Base-by-base conservation (phyloP, 2,113 vertebrate genomes). In the Rhizomys pruinosus region DNA sequence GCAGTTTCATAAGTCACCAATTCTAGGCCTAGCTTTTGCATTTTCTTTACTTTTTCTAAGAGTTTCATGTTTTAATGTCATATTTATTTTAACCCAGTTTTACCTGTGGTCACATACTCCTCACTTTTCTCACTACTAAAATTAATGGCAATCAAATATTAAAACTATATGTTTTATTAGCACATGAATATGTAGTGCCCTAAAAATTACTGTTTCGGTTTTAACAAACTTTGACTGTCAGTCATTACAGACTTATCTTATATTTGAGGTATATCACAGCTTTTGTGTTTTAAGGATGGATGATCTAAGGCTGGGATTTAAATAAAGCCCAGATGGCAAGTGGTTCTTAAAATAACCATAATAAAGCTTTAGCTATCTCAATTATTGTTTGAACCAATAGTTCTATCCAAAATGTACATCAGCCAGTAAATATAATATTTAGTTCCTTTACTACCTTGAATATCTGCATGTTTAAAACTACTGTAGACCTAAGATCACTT, bases 51-150 rank as follows among this genome's bases (percentile, higher is more conserved):
- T 29, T 72, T 89, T 90, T 87, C 34, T 5, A 76, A 84, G 23
- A 34, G 57, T 59, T 82, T 61, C 82, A 68, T 0, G 0, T 94
- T 90, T 73, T 59, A 63, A 77, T 44, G 4, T 66, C 32, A 68
- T 87, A 79, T 84, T 84, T 57, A 59, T 78, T 78, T 87, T 77
- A 55, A 34, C 80, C 76, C 80, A 68, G 42, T 29, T 90, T 94
- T 93, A 15, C 37, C 47, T 91, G 3, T 86, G 57, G 68, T 27
- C 25, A 11, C 68, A 39, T 86, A 69, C n/a, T 7, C 6, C 66
- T 93, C 12, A 23, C 71, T 89, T 88, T 92, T 92, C 8, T 37
- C 37, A 78, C 44, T 44, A 72, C 63, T 93, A 27, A 91, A 89
- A 89, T 94, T 82, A 89, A 68, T 32, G 52, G 5, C 44, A 61